Percentiles rank a stretch among this genome's conserved stretches.
These are phyloP conservation scores for Podabrus alpinus DNA, from an alignment of 2,888 invertebrate species.

Conservation along the genomic window DNA sequence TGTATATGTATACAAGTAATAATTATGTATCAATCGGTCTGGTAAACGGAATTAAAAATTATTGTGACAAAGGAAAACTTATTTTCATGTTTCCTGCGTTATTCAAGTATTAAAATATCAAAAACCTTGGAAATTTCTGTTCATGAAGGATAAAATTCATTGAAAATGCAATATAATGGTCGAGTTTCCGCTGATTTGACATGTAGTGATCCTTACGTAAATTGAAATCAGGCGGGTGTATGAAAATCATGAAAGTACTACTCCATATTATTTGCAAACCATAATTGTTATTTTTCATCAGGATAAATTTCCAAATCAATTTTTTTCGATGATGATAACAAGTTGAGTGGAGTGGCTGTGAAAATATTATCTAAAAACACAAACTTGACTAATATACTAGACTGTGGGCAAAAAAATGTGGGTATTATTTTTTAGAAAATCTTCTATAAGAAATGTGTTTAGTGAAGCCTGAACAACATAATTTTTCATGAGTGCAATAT, in stretches of 20 bases:
- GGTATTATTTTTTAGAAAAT: background rate
- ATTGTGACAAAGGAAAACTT: background rate
- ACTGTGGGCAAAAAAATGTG: background rate
- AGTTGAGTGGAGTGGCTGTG: background rate
- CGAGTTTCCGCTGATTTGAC: background rate
- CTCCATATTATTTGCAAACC: background rate
- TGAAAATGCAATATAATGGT: background rate
- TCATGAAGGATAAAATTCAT: background rate
- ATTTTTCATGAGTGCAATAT: background rate
- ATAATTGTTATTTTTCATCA: background rate
- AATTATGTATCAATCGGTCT: no score
- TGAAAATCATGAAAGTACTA: background rate
- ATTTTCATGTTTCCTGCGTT: background rate
- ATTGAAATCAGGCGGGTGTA: background rate
- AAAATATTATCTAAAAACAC: background rate
- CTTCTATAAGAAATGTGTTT: background rate
- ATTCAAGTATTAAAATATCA: background rate
- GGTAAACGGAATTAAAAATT: no score
- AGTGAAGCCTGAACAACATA: background rate
- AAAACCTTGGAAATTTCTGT: background rate
- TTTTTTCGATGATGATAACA: background rate
- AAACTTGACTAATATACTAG: background rate
- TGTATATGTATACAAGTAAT: no score
- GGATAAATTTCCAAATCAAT: background rate
- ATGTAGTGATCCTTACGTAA: background rate